phyloP scores from a whole-genome alignment of 2,113 vertebrate species.

The Acrocephalus kingi region DNA sequence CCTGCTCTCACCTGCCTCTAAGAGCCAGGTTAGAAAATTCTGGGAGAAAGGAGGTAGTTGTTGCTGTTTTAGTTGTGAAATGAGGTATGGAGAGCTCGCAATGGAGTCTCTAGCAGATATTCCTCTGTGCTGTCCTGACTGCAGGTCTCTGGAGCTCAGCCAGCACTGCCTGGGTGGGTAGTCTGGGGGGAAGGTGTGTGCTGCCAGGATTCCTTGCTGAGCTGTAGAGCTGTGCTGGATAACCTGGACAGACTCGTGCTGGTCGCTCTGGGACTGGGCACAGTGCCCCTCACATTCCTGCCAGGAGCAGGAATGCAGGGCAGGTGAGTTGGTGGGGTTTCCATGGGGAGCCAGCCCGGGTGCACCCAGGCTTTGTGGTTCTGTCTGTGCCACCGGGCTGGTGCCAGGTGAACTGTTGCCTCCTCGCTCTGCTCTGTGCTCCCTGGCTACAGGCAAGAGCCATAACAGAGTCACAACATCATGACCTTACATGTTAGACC shows the following conservation, averaged over 20 bases:
- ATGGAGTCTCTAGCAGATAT: not conserved
- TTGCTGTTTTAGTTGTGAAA: not conserved
- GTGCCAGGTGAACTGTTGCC: not conserved
- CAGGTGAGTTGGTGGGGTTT: not conserved
- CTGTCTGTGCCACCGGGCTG: not conserved
- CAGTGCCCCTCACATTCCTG: accelerated
- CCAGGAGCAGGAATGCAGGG: not conserved
- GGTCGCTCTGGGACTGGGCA: not conserved
- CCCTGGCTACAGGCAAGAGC: not conserved
- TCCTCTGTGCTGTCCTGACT: not conserved
- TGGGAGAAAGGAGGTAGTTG: not conserved
- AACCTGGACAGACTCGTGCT: not conserved
- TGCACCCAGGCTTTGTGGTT: not conserved
- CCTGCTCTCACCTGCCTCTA: not conserved
- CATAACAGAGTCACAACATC: not conserved
- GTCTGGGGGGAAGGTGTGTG: not conserved
- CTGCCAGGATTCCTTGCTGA: not conserved
- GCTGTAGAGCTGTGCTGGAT: not conserved
- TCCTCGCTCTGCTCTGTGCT: not conserved
- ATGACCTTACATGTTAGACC: not conserved
- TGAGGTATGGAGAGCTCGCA: not conserved
- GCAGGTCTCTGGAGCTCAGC: not conserved
- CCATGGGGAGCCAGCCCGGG: not conserved
- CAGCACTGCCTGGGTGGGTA: not conserved
- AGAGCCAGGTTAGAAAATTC: not conserved